A percentile compares a stretch with the other conserved stretches of the same genome.
Conservation (phyloP, 2,797 vertebrate species). For the Gadopsis marmoratus region DNA sequence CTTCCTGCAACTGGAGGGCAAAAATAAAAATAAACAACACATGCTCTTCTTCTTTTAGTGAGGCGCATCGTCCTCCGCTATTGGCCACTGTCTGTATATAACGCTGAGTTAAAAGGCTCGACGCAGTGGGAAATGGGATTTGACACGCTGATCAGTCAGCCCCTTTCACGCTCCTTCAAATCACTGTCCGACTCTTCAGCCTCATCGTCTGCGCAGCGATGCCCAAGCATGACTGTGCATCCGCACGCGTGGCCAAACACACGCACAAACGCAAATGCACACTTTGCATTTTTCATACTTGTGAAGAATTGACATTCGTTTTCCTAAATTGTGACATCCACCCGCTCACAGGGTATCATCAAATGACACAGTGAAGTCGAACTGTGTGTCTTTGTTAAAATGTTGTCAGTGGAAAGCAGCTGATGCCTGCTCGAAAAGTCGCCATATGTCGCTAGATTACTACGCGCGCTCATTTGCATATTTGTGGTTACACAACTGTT, state of each 20-base stretch:
- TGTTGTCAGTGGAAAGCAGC: not conserved
- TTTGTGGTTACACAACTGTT: not conserved
- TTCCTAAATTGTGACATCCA: conserved; percentile 9
- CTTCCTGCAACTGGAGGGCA: conserved; percentile 44
- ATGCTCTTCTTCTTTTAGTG: conserved; percentile 27
- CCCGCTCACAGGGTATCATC: not conserved
- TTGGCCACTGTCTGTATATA: conserved; percentile 48
- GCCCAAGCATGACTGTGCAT: conserved; percentile 11
- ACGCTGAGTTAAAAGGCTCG: conserved; percentile 9
- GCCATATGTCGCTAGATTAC: not conserved
- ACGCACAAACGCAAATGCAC: not conserved
- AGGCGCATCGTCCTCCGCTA: conserved; percentile 26
- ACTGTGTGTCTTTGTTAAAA: not conserved
- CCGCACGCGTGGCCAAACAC: conserved; percentile 19
- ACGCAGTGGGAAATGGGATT: conserved; percentile 45
- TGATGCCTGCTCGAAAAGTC: not conserved
- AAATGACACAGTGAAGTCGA: not conserved
- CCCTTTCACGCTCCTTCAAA: conserved; percentile 43
- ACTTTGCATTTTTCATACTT: not conserved
- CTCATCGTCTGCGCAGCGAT: conserved; percentile 27
- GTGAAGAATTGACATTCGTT: conserved; percentile 4
- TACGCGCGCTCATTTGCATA: too few relatives aligned
- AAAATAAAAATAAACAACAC: conserved; percentile 14
- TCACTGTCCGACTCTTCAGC: conserved; percentile 49
- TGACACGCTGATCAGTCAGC: conserved; percentile 48